Base-by-base conservation (phyloP, 2,888 invertebrate species). In the Thereva nobilitata region DNA sequence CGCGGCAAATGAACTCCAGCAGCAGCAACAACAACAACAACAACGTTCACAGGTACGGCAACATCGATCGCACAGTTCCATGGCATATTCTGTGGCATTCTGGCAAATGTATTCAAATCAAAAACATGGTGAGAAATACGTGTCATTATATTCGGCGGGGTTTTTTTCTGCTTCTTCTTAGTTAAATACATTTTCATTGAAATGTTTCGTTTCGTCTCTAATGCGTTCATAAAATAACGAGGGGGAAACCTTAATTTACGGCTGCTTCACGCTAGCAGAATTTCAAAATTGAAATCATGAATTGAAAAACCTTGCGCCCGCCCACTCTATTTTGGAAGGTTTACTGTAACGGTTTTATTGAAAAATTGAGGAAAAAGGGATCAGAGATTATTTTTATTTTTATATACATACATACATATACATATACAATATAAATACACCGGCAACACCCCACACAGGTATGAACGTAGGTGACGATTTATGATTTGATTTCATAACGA, bases 101-200 rank as follows among this genome's bases (percentile, higher is more conserved):
- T 54, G 49, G 54, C 41, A 44, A 64, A 64, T 64, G 47, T 64
- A 64, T 64, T 64, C 64, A 64, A 64, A 64, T 64, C 64, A 54
- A 44, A 54, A 54, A 44, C 64, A 42, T 45, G 64, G 42, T 35
- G 64, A 64, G 53, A 64, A 44, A 45, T 54, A 64, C 64, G 64
- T 64, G 64, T 54, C 47, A 64, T 64, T 54, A 64, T 64, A 53
- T 64, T 64, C 44, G 40, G 64, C 44, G 64, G 40, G 23, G 23
- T 23, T 23, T 23, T 23, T 23, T 23, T 23, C 23, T 23, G 23
- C 23, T 23, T 23, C 23, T 54, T 64, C 53, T 54, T 42, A 52
- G 63, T 42, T 63, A 63, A 63, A 52, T 52, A 50, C 42, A 52
- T 63, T 63, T 63, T 63, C 63, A 63, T 63, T 52, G 63, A 63